Percentiles rank a stretch among this genome's conserved stretches.
Conservation (phyloP, 1,140 invertebrate species). For the Copidosoma floridanum region DNA sequence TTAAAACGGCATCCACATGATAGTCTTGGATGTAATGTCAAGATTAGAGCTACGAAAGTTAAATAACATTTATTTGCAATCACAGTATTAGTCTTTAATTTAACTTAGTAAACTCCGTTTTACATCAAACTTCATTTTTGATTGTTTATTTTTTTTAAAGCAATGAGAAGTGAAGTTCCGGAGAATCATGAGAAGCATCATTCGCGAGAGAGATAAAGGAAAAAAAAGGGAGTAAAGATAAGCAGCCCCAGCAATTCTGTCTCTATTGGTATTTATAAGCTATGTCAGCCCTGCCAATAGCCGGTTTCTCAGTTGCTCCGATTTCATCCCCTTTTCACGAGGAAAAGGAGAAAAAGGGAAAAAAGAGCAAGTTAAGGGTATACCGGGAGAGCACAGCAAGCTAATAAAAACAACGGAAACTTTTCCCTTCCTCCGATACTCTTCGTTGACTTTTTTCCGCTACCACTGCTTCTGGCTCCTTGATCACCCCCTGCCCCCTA, state of each 20-base stretch:
- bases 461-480: neutral
- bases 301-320: slow-evolving; percentile 19
- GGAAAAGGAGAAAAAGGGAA: neutral
- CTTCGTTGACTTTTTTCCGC: slow-evolving; percentile 28
- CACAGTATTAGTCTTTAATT: too few relatives aligned
- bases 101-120: too few relatives aligned
- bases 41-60: too few relatives aligned
- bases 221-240: neutral
- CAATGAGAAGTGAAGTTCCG: neutral
- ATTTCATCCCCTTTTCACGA: slow-evolving; percentile 15
- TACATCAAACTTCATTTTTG: too few relatives aligned
- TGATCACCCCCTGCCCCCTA: too few relatives aligned
- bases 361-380: neutral
- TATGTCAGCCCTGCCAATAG: slow-evolving; percentile 37
- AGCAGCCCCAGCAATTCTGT: neutral
- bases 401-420: slow-evolving; percentile 41
- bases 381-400: slow-evolving; percentile 7
- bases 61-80: too few relatives aligned
- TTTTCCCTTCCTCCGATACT: slow-evolving; percentile 32
- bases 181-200: neutral
- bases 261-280: slow-evolving; percentile 34
- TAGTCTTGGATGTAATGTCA: too few relatives aligned
- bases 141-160: too few relatives aligned
- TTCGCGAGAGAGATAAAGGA: neutral
- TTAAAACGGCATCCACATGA: too few relatives aligned